phyloP scores from a whole-genome alignment of 2,113 vertebrate genomes.

The Dryoscopus gambensis region DNA sequence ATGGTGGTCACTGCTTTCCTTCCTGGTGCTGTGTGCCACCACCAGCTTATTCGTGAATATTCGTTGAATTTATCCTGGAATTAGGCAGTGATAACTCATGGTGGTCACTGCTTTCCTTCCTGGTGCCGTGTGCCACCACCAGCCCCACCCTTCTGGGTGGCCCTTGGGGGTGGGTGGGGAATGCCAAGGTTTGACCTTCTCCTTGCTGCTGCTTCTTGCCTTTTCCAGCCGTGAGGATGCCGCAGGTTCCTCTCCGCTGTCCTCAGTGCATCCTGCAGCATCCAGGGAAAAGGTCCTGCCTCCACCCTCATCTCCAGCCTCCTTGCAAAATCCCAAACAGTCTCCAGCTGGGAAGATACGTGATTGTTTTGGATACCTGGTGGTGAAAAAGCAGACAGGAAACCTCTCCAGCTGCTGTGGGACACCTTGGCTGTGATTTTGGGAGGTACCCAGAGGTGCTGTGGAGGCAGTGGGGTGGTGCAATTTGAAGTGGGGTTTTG shows the following conservation, averaged over 20 bases:
- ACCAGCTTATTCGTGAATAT: no score
- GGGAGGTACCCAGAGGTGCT: background rate
- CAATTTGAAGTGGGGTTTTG: background rate
- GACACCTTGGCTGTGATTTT: background rate
- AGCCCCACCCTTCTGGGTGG: background rate
- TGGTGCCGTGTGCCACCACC: background rate
- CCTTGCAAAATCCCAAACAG: background rate
- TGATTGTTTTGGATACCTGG: background rate
- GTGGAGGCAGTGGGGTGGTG: accelerated
- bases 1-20: background rate
- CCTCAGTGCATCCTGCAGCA: background rate
- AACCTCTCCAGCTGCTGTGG: accelerated
- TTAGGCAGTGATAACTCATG: accelerated
- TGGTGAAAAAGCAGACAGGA: background rate
- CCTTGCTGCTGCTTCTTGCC: background rate
- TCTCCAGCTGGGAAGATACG: background rate
- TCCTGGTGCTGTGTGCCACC: background rate
- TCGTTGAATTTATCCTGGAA: background rate
- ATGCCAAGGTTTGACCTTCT: background rate
- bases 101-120: background rate
- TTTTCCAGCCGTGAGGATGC: background rate
- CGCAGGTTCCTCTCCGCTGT: background rate
- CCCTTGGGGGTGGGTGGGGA: background rate
- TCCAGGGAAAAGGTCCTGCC: background rate
- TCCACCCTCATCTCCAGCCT: background rate